phyloP scores from a whole-genome alignment of 2,113 vertebrate genomes.

The Guaruba guarouba region DNA sequence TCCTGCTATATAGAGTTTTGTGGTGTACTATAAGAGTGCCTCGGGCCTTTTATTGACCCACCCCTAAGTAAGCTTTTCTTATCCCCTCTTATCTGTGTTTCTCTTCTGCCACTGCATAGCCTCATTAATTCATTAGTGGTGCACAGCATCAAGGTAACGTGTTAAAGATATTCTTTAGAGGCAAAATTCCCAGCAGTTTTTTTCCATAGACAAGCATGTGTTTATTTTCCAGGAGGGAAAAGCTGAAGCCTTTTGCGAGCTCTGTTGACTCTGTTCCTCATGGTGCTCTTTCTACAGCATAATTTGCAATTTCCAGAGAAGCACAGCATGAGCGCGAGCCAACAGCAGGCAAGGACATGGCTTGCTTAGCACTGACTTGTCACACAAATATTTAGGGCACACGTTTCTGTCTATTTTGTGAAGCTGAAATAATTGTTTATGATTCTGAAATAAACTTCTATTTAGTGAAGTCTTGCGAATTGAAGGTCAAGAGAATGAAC shows the following conservation, averaged over 20 bases:
- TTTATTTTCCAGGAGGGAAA: not conserved
- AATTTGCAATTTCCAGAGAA: conserved; percentile 20
- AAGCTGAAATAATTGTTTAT: conserved; percentile 1
- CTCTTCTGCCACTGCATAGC: not conserved
- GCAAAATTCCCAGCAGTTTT: not conserved
- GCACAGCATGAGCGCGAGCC: not conserved
- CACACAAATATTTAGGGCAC: not conserved
- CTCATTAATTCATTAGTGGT: not conserved
- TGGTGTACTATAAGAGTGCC: not conserved
- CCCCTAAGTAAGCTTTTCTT: not conserved
- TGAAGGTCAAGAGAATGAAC: not conserved
- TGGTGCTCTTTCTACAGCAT: not conserved
- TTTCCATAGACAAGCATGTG: not conserved
- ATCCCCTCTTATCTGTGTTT: not conserved
- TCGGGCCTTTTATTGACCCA: not conserved
- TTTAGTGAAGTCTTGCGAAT: not conserved
- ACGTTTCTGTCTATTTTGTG: not conserved
- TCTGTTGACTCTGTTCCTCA: not conserved
- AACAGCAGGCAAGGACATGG: not conserved
- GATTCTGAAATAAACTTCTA: not conserved
- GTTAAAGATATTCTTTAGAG: not conserved
- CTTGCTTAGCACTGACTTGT: not conserved
- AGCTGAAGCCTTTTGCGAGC: not conserved
- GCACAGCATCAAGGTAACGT: not conserved
- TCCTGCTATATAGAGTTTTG: not conserved